Base-by-base conservation (phyloP, 2,113 vertebrate species). In the Oriolus oriolus region DNA sequence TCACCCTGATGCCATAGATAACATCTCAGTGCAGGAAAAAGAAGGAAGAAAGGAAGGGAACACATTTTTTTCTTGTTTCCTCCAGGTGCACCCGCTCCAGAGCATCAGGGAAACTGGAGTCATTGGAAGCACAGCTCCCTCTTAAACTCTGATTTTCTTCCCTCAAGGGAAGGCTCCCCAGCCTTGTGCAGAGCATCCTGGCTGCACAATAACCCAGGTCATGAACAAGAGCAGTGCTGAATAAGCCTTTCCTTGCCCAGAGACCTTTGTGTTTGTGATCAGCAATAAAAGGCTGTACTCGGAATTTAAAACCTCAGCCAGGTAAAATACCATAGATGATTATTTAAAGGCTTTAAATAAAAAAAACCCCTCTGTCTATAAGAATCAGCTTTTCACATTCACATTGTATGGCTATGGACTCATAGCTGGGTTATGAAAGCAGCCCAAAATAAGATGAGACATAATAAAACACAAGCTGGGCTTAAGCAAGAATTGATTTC, bases 251-350 rank as follows among this genome's bases (percentile, higher is more conserved):
- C 59, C 79, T 84, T 84, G 85, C 87, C 70, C 65, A 44, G 53
- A 82, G 89, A 89, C 90, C 87, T 96, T 75, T 77, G 82, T 87
- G 76, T 83, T 88, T 92, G 75, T 42, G 85, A 96, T 88, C 79
- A 87, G 94, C 84, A 96, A 95, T 90, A 95, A 93, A 90, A 90
- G 71, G 30, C 71, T 88, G 68, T 13, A 60, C 30, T 84, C 73
- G 63, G 91, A 93, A 90, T 87, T 94, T 44, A 90, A 94, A 90
- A 91, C n/a, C 71, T 59, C 66, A 71, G 76, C 60, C 65, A 79
- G 74, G 74, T 92, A 81, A 94, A 97, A 97, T 82, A 90, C 45
- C 93, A 94, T 68, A 84, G 88, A 93, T 79, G 76, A 93, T 96
- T 93, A 96, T 80, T 94, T 91, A 93, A 94, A 94, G 73, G 52